A percentile compares a stretch with the other conserved stretches of the same genome.
Evolutionary conservation across 2,888 invertebrate species (phyloP).

Genomic region (Stenotaenia linearis): DNA sequence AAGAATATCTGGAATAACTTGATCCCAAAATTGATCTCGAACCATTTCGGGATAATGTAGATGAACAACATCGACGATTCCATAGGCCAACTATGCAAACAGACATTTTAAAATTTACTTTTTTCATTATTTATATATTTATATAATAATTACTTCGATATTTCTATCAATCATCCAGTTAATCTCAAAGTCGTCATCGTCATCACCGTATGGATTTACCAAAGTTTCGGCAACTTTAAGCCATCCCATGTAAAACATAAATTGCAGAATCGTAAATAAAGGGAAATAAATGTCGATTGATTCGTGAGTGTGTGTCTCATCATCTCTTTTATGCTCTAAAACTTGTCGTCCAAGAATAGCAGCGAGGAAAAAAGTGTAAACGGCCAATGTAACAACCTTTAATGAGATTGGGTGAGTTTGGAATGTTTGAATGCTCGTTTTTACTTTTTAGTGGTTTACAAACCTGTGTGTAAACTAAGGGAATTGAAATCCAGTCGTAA

Average conservation of each 20-base stretch:
- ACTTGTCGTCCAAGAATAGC: slow-evolving; percentile 83
- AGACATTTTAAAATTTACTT: no score
- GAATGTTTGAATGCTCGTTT: background rate
- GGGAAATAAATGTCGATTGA: slow-evolving; percentile 26
- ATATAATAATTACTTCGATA: slow-evolving; percentile 55
- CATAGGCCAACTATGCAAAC: slow-evolving; percentile 54
- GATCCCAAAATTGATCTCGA: slow-evolving; percentile 87
- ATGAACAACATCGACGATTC: slow-evolving; percentile 92
- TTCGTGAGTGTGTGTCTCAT: slow-evolving; percentile 43
- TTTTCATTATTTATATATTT: no score
- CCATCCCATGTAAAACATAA: slow-evolving; percentile 39
- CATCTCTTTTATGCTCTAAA: slow-evolving; percentile 56
- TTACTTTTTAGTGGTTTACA: slow-evolving; percentile 50
- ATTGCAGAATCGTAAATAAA: slow-evolving; percentile 38
- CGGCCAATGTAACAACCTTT: slow-evolving; percentile 83
- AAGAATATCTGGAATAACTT: slow-evolving; percentile 68
- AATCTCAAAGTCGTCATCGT: slow-evolving; percentile 48
- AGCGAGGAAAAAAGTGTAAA: slow-evolving; percentile 85
- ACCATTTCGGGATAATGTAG: slow-evolving; percentile 84
- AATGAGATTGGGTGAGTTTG: background rate
- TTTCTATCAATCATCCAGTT: slow-evolving; percentile 40
- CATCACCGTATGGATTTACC: slow-evolving; percentile 49
- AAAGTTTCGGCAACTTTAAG: slow-evolving; percentile 45
- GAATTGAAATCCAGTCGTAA: slow-evolving; percentile 75
- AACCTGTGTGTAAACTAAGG: slow-evolving; percentile 72